A percentile compares a stretch with the other conserved stretches of the same genome.
Conservation (phyloP, 2,797 vertebrate genomes). For the Craterocephalus amniculus region DNA sequence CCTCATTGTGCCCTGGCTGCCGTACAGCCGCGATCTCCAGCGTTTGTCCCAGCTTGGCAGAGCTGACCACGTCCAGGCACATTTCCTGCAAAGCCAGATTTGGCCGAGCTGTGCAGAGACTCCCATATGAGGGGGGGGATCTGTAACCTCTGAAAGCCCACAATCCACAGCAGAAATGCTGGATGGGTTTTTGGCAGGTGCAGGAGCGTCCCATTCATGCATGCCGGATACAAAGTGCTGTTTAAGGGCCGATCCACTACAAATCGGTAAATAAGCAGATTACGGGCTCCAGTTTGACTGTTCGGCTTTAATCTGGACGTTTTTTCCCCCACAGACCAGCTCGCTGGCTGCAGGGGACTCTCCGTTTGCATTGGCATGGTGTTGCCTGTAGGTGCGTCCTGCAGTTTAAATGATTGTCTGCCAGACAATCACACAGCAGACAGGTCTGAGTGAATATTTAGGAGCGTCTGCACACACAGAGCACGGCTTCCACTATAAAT, state of each 20-base stretch:
- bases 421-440: background rate
- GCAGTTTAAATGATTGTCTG: background rate
- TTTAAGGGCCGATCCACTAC: background rate
- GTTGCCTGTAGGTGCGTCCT: background rate
- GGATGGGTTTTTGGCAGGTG: slow-evolving; percentile 4
- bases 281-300: background rate
- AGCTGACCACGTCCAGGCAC: slow-evolving; percentile 46
- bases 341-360: slow-evolving; percentile 44
- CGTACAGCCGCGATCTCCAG: slow-evolving; percentile 45
- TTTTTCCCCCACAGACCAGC: slow-evolving; percentile 29
- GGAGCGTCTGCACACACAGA: too few relatives aligned
- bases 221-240: background rate
- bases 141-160: slow-evolving; percentile 32
- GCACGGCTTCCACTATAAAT: slow-evolving; percentile 5
- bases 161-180: slow-evolving; percentile 18
- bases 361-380: slow-evolving; percentile 29
- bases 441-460: too few relatives aligned
- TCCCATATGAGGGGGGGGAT: slow-evolving; percentile 37
- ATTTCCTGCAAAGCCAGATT: slow-evolving; percentile 66
- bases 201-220: background rate
- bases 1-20: slow-evolving; percentile 50
- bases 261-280: slow-evolving; percentile 21
- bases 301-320: slow-evolving; percentile 56
- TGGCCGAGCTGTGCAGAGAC: slow-evolving; percentile 52
- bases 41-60: slow-evolving; percentile 45